phyloP scores from a whole-genome alignment of 2,113 vertebrate genomes.

The Leucopsar rothschildi region DNA sequence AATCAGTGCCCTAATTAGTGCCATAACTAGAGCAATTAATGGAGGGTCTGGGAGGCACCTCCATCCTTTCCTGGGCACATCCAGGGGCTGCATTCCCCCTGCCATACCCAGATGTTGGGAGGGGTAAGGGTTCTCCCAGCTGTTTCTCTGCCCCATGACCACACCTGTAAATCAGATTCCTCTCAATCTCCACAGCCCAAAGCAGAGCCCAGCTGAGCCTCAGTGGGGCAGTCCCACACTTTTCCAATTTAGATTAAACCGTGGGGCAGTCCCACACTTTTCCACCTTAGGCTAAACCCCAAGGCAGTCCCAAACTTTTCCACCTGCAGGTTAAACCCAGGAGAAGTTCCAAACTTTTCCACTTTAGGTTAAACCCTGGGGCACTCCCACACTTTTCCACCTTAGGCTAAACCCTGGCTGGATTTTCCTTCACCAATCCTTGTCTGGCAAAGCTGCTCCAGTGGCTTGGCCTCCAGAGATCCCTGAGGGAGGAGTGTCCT shows the following conservation, averaged over 20 bases:
- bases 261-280: background rate
- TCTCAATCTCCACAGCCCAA: background rate
- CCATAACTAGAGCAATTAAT: background rate
- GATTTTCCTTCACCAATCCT: background rate
- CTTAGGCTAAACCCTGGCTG: background rate
- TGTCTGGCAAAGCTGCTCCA: background rate
- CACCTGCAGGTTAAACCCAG: no score
- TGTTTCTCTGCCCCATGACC: background rate
- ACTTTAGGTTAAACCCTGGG: no score
- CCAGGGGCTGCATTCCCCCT: background rate
- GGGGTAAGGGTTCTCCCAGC: no score
- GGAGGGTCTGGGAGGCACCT: background rate
- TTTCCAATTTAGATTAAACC: background rate
- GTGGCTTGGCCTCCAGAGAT: background rate
- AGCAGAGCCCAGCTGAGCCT: background rate
- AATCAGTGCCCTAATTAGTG: background rate
- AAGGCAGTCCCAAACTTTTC: no score
- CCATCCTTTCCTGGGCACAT: background rate
- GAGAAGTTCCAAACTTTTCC: no score
- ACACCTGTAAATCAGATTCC: background rate
- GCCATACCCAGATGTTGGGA: background rate
- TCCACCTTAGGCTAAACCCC: background rate
- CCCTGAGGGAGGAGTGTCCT: accelerated
- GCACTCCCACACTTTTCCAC: no score
- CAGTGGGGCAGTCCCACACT: background rate